Evolutionary conservation across 2,113 vertebrate genomes (phyloP).

Genomic region (Parotia lawesii): DNA sequence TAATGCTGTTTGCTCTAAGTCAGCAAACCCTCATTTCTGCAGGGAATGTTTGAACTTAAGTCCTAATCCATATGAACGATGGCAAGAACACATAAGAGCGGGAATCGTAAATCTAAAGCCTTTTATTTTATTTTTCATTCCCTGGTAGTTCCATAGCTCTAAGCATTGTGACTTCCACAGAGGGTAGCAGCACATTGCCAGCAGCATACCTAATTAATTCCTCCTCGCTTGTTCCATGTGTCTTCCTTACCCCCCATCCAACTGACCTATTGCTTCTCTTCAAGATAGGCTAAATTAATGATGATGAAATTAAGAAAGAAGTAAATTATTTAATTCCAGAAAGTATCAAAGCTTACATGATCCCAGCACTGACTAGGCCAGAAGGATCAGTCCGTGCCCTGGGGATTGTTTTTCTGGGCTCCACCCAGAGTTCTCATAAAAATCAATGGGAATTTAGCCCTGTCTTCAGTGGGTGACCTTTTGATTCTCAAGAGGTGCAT

Average conservation of each 20-base stretch:
- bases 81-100: not conserved
- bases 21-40: conserved; percentile 15
- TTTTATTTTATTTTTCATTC: conserved; percentile 41
- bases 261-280: not conserved
- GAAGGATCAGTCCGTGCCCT: not conserved
- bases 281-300: not conserved
- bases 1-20: conserved; percentile 9
- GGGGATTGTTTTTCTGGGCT: not conserved
- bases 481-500: not conserved
- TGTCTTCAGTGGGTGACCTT: conserved; percentile 6
- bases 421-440: not conserved
- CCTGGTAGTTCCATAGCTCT: conserved; percentile 8
- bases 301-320: not conserved
- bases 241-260: not conserved
- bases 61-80: not conserved
- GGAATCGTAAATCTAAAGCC: conserved; percentile 2
- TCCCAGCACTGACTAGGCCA: not conserved
- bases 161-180: not conserved
- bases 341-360: not conserved
- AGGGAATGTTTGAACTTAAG: conserved; percentile 11
- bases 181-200: not conserved
- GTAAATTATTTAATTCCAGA: not conserved
- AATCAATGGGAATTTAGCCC: conserved; percentile 27
- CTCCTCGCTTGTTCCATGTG: not conserved
- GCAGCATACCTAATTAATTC: conserved; percentile 40